Base-by-base conservation (phyloP, 2,888 invertebrate genomes). In the Coronaproctus castanopsis region DNA sequence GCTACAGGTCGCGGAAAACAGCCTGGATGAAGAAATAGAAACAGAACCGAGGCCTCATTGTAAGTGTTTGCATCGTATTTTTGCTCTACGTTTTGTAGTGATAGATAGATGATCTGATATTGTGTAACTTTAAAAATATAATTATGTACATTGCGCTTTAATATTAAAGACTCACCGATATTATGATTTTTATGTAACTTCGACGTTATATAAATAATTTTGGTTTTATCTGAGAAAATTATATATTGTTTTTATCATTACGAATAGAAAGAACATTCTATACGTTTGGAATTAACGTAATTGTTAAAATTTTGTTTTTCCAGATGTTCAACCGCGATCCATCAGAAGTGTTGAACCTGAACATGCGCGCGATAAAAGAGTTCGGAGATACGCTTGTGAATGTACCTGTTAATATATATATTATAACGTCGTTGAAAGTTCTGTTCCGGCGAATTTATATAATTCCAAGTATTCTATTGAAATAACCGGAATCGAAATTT, bases 241-340 rank as follows among this genome's bases (percentile, higher is more conserved):
- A n/a, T n/a, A n/a, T n/a, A n/a, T n/a, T n/a, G n/a, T n/a, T n/a
- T n/a, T n/a, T n/a, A n/a, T n/a, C n/a, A n/a, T n/a, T n/a, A n/a
- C n/a, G n/a, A n/a, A n/a, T n/a, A n/a, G n/a, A n/a, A n/a, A n/a
- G n/a, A n/a, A n/a, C n/a, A n/a, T n/a, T n/a, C n/a, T n/a, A n/a
- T n/a, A 36, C 36, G 36, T 36, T 14, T 36, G 36, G 36, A 36
- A 36, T 5, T 36, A 36, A 36, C 14, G 14, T 36, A 5, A 36
- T 36, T 36, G 14, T 8, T 14, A 14, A 8, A 36, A 36, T 36
- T 8, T 36, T 36, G 8, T 36, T 75, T 52, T 69, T 67, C 14
- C 76, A 88, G 87, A 81, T 70, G 82, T 88, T 69, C 87, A 87
- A 71, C 87, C 87, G 61, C 82, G 87, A 69, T 82, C 82, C 62